Conservation (phyloP, 2,888 invertebrate species). For the Uropetala carovei region DNA sequence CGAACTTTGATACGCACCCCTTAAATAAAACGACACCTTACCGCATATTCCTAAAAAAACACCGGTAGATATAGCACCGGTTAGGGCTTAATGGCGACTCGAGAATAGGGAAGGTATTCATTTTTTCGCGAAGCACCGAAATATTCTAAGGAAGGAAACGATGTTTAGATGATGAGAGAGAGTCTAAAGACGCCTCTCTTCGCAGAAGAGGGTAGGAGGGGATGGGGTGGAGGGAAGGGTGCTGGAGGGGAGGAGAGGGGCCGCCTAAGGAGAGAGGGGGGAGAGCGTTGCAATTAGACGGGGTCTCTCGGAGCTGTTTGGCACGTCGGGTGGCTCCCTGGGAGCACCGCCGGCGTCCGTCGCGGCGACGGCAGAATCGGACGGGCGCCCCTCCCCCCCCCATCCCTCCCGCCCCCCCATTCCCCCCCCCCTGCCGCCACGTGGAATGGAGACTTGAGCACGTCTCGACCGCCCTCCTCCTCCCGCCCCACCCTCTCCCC, state of each 20-base stretch:
- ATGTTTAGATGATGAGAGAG: background rate
- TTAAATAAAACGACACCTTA: no score
- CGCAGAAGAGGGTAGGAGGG: background rate
- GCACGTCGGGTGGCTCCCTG: constrained; percentile 45
- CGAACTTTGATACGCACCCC: no score
- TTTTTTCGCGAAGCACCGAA: background rate
- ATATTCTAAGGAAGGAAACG: constrained; percentile 21
- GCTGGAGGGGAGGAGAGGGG: background rate
- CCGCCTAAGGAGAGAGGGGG: background rate
- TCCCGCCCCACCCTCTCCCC: constrained; percentile 1
- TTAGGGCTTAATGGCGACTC: no score
- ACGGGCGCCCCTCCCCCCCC: background rate
- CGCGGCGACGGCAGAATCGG: background rate
- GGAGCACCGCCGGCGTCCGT: background rate
- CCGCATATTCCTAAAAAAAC: no score
- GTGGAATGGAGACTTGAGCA: constrained; percentile 47
- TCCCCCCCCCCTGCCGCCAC: background rate
- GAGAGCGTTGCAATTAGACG: constrained; percentile 55
- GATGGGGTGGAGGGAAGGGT: background rate
- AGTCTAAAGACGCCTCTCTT: constrained; percentile 8
- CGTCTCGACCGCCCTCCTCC: constrained; percentile 10
- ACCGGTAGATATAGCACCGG: no score
- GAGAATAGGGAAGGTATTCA: constrained; percentile 9
- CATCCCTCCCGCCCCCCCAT: no score
- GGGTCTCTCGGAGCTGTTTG: constrained; percentile 52